These are phyloP conservation scores for Rhinichthys klamathensis DNA, from an alignment of 2,113 vertebrate genomes.

Conservation along the genomic window DNA sequence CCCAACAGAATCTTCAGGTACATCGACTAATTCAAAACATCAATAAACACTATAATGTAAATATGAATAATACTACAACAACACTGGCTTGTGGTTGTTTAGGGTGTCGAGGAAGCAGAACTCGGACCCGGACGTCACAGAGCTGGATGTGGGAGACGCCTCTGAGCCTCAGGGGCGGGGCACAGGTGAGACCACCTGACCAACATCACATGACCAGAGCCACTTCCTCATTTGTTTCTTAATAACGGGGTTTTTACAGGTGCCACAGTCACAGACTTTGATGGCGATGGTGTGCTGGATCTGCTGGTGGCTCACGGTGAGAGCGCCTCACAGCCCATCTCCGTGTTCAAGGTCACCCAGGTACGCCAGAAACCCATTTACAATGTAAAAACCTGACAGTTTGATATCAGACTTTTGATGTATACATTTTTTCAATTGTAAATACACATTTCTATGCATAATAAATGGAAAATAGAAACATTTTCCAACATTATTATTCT, in stretches of 20 bases:
- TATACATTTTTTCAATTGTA: background rate
- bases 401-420: background rate
- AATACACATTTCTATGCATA: background rate
- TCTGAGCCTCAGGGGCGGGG: constrained; percentile 88
- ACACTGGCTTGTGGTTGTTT: constrained; percentile 35
- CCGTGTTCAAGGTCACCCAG: constrained; percentile 86
- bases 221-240: background rate
- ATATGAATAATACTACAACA: background rate
- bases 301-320: constrained; percentile 91
- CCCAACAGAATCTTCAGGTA: constrained; percentile 92
- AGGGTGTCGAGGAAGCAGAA: constrained; percentile 82
- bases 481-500: too few species aligned
- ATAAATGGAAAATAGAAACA: too few species aligned
- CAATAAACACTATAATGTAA: too few species aligned
- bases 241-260: constrained; percentile 68
- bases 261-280: constrained; percentile 88
- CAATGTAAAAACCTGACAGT: background rate
- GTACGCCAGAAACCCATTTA: constrained; percentile 60
- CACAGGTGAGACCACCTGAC: constrained; percentile 78
- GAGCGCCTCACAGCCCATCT: constrained; percentile 88
- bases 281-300: constrained; percentile 90
- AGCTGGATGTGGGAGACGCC: constrained; percentile 87
- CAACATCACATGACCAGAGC: background rate
- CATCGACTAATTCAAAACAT: background rate
- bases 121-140: constrained; percentile 83